Evolutionary conservation across 2,113 vertebrate species (phyloP), one percentile per base, ranked within the genome.

Genomic region (Hyperoodon ampullatus): DNA sequence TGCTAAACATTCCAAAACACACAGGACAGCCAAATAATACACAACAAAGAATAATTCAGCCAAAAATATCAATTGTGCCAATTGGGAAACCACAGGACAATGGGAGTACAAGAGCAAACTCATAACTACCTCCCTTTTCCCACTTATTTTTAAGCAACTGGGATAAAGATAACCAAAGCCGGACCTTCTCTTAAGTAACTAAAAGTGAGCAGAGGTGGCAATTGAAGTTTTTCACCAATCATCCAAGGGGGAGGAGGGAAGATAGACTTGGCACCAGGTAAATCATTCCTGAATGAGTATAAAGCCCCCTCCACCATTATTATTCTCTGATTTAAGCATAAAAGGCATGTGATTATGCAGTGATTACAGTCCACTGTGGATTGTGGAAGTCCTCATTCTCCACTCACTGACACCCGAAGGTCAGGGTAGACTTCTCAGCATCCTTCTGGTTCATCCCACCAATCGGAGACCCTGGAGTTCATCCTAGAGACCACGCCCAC

Each of bases 251-350:
- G n/a, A 91, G 35, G 28, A 33, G 50, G 15, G 23, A 60, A 47
- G 71, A 74, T 1, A 66, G 35, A 9, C 26, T 70, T 63, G 42
- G 74, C 35, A 53, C 85, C 39, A 68, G 50, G 71, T n/a, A 81
- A 90, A 92, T 96, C 77, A 87, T 61, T 85, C 65, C 35, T 80
- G 65, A 88, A 74, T 58, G 70, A 93, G n/a, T 15, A 75, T 39
- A 44, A 84, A 91, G 23, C 83, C 66, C 89, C 35, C 13, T 81
- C 28, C 90, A 80, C 86, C 53, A 55, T 83, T 35, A 75, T 61
- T 80, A 65, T 74, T 65, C 50, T 65, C n/a, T 28, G 13, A 97
- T 84, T 95, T 53, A 74, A 44, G 47, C 68, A 60, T 63, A n/a
- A 44, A 90, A 88, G 55, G 63, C 87, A 28, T 4, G 26, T 75